Conservation (phyloP, 1,140 invertebrate genomes). For the Arion vulgaris region DNA sequence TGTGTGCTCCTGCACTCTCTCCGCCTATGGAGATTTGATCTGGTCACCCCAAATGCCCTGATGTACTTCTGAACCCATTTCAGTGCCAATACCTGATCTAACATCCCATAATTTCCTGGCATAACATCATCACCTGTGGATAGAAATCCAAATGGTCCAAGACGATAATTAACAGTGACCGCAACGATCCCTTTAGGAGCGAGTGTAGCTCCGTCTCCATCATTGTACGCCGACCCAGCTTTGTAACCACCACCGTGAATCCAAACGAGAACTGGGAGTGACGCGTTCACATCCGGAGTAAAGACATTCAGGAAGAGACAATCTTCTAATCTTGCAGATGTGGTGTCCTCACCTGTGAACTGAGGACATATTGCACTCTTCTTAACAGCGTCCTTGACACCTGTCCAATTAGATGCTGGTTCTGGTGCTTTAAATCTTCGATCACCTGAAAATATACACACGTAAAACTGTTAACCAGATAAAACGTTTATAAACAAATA, state of each 20-base stretch:
- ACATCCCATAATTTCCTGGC: slow-evolving; percentile 39
- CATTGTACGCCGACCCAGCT: slow-evolving; percentile 75
- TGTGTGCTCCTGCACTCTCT: slow-evolving; percentile 25
- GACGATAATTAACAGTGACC: slow-evolving; percentile 30
- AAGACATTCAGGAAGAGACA: slow-evolving; percentile 33
- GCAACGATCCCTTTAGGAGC: slow-evolving; percentile 16
- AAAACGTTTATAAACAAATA: no score
- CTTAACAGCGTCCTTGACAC: background rate
- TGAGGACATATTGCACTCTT: slow-evolving; percentile 13
- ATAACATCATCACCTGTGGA: slow-evolving; percentile 35
- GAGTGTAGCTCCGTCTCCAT: slow-evolving; percentile 64
- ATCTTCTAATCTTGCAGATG: slow-evolving; percentile 10
- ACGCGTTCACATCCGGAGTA: slow-evolving; percentile 18
- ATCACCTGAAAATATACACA: slow-evolving; percentile 5
- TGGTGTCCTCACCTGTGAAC: background rate
- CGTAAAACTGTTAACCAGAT: no score
- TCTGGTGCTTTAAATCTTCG: slow-evolving; percentile 3
- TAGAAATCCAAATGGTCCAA: slow-evolving; percentile 33
- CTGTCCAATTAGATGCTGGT: background rate
- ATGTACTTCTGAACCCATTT: slow-evolving; percentile 41
- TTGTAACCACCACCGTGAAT: slow-evolving; percentile 24
- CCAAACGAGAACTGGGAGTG: slow-evolving; percentile 25
- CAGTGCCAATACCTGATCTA: slow-evolving; percentile 35
- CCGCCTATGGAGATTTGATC: slow-evolving; percentile 21
- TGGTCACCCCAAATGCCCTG: slow-evolving; percentile 37